Evolutionary conservation across 2,797 vertebrate species (phyloP), one percentile per base, ranked within the genome.

Genomic region (Lithobates pipiens): DNA sequence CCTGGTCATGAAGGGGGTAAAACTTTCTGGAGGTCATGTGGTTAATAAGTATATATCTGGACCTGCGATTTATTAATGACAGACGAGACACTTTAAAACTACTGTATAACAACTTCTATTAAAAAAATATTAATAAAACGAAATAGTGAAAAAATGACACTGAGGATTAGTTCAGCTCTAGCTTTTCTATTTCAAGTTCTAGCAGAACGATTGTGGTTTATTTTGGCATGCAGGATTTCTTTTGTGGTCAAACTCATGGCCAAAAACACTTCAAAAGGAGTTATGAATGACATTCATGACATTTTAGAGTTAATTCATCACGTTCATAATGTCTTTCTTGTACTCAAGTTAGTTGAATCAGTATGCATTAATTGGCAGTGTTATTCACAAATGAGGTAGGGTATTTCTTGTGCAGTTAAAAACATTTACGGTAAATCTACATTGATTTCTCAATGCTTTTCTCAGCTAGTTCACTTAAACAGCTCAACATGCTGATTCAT

Each of bases 181-280:
- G 44, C 42, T 54, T 27, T 76, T 76, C 63, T 76, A 9, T 32
- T 73, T 63, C 44, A 13, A 34, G 44, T 50, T 76, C 39, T 5
- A 83, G 50, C 18, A 34, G 5, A 16, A 54, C 50, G 46, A 69
- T 23, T 83, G 81, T 54, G 63, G 63, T 32, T 83, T 76, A 69
- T 13, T 50, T 32, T 70, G 73, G 63, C 39, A 50, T 0, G 32
- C 3, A 18, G 11, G 16, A 25, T 67, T 83, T 27, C 34, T 21
- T 46, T 67, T 69, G 73, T 63, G 81, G 81, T 76, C 13, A 75
- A 39, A 25, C 36, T 67, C 36, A 63, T 46, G 39, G n/a, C 16
- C 36, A 11, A 75, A 18, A 50, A 50, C 29, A 21, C 27, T 46
- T 57, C 42, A n/a, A 32, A n/a, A 76, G 11, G 44, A 50, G 44